Percentiles rank a stretch among this genome's conserved stretches.
phyloP scores from a whole-genome alignment of 2,113 vertebrate genomes.

The Microcebus tavaratra region DNA sequence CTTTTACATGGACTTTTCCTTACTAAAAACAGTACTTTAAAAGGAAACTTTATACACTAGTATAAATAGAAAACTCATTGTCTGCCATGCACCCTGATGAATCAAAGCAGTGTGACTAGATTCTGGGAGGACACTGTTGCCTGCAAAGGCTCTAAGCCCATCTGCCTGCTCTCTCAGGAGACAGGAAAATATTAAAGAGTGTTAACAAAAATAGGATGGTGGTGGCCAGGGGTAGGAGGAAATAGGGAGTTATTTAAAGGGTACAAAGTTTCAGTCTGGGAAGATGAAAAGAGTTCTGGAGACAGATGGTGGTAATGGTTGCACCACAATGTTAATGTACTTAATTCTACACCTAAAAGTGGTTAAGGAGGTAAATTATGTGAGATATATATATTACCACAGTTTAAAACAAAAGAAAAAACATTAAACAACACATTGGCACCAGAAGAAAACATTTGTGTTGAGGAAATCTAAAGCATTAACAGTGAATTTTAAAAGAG shows the following conservation, averaged over 20 bases:
- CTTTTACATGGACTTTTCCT: not conserved
- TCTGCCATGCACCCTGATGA: not conserved
- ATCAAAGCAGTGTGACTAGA: not conserved
- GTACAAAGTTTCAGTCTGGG: not conserved
- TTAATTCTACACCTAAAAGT: not conserved
- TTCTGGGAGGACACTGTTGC: not conserved
- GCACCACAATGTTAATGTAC: fast-evolving
- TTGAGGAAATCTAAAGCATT: not conserved
- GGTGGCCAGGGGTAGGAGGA: fast-evolving
- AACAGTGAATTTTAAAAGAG: not conserved
- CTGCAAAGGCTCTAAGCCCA: not conserved
- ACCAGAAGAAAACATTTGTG: not conserved
- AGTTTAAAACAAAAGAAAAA: not conserved
- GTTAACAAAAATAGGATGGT: not conserved
- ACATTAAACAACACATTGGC: not conserved
- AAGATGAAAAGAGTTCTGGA: not conserved
- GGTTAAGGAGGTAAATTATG: not conserved
- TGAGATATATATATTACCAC: not conserved
- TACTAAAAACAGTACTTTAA: not conserved
- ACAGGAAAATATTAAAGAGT: not conserved
- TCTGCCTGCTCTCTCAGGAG: not conserved
- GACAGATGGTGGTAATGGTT: too few relatives aligned
- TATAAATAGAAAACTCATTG: not conserved
- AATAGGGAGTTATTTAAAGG: too few relatives aligned
- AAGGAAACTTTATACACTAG: not conserved